These are phyloP conservation scores for Clavelina lepadiformis DNA, from an alignment of 23 tunicate genomes.

Conservation along the genomic window DNA sequence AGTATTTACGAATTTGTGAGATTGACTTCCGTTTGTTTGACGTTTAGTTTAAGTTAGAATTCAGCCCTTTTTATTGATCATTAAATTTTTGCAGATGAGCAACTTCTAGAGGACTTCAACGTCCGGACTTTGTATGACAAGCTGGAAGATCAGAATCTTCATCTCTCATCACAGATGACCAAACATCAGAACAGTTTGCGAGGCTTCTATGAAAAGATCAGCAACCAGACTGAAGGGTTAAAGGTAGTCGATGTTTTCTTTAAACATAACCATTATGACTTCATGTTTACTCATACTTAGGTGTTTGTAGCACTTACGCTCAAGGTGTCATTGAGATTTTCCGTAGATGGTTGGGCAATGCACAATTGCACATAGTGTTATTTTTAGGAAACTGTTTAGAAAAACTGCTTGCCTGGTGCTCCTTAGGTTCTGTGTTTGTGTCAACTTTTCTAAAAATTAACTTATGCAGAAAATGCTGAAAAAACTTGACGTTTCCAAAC, in stretches of 20 bases:
- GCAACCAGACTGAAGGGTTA: conserved; percentile 85
- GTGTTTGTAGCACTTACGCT: neutral
- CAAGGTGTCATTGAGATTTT: neutral
- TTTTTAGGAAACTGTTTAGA: no score
- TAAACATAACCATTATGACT: neutral
- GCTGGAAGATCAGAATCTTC: conserved; percentile 97
- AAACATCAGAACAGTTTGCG: conserved; percentile 77
- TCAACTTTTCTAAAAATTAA: no score
- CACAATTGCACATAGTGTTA: no score
- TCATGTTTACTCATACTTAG: neutral
- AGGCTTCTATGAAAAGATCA: conserved; percentile 85
- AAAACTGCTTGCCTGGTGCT: no score
- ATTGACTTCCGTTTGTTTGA: neutral
- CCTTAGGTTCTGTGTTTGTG: no score
- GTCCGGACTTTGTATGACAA: conserved; percentile 88
- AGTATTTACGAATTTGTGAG: neutral
- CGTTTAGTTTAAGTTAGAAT: neutral
- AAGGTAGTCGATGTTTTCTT: conserved; percentile 30
- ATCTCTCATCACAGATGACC: conserved; percentile 70
- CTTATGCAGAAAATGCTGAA: conserved; percentile 70
- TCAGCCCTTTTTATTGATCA: neutral
- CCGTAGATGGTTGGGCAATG: neutral
- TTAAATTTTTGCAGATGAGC: conserved; percentile 35
- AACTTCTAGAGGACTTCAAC: conserved; percentile 79
- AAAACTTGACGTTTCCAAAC: conserved; percentile 57